These are phyloP conservation scores for Meiosimyza platycephala DNA, from an alignment of 2,888 invertebrate genomes.

Conservation along the genomic window DNA sequence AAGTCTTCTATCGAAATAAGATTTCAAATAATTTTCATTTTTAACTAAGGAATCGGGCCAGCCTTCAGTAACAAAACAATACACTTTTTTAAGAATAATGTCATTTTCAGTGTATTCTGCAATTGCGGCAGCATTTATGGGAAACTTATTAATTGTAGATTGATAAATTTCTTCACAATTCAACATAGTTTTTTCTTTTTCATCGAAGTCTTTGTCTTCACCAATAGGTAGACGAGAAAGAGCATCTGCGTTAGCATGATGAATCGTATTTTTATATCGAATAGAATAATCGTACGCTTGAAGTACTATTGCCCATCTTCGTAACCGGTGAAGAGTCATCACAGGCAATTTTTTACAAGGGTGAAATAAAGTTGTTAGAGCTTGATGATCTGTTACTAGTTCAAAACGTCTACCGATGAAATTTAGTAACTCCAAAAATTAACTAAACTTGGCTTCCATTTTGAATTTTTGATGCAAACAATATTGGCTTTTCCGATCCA, in stretches of 20 bases:
- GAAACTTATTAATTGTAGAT: neutral
- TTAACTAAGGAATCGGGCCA: too few species aligned
- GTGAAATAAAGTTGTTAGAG: constrained; percentile 41
- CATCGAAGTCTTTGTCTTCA: constrained; percentile 38
- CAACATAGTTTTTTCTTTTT: constrained; percentile 32
- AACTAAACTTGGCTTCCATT: neutral
- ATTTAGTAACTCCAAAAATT: constrained; percentile 42
- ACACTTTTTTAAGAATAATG: too few species aligned
- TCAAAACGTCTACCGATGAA: constrained; percentile 44
- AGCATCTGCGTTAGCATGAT: constrained; percentile 43
- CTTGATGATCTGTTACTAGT: constrained; percentile 42
- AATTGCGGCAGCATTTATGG: too few species aligned
- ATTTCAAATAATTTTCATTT: too few species aligned
- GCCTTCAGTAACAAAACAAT: too few species aligned
- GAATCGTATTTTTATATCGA: constrained; percentile 33
- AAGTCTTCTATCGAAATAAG: too few species aligned
- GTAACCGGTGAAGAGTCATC: constrained; percentile 41
- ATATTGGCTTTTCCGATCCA: too few species aligned
- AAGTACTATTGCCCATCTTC: constrained; percentile 41
- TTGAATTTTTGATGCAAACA: too few species aligned
- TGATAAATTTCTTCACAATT: constrained; percentile 24
- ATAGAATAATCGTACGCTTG: constrained; percentile 42
- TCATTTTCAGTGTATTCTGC: too few species aligned
- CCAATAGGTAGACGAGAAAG: constrained; percentile 45
- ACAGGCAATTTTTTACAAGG: constrained; percentile 40